These are phyloP conservation scores for Erebia epiphron DNA, from an alignment of 2,888 invertebrate genomes.

Conservation along the genomic window DNA sequence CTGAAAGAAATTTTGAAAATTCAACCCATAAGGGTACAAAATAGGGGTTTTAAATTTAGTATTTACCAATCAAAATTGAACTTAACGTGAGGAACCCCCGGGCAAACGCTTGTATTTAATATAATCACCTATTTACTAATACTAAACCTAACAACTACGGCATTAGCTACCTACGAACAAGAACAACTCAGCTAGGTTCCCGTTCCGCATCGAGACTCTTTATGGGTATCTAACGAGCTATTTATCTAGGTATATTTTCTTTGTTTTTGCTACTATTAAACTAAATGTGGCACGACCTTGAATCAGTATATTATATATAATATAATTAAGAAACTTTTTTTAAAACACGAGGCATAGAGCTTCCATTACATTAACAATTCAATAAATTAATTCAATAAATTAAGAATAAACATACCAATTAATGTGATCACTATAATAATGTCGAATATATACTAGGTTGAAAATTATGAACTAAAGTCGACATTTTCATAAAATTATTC, in stretches of 20 bases:
- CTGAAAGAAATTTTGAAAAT: no score
- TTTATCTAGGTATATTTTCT: slow-evolving; percentile 4
- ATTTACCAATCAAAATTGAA: no score
- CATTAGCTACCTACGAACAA: not conserved
- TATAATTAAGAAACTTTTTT: not conserved
- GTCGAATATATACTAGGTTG: no score
- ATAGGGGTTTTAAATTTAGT: no score
- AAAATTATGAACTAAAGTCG: not conserved
- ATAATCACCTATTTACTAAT: not conserved
- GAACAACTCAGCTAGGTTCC: not conserved
- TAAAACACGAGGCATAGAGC: not conserved
- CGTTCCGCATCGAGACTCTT: slow-evolving; percentile 11
- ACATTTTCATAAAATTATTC: not conserved
- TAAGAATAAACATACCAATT: no score
- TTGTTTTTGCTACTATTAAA: slow-evolving; percentile 3
- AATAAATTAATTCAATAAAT: no score
- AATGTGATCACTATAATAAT: no score
- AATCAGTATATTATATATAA: not conserved
- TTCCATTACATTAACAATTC: not conserved
- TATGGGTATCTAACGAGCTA: not conserved
- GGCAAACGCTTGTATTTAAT: not conserved
- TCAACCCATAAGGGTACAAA: no score
- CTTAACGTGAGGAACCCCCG: no score
- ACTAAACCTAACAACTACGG: not conserved
- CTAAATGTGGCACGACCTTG: not conserved